Base-by-base conservation (phyloP, 2,113 vertebrate species). In the Ptilonorhynchus violaceus region DNA sequence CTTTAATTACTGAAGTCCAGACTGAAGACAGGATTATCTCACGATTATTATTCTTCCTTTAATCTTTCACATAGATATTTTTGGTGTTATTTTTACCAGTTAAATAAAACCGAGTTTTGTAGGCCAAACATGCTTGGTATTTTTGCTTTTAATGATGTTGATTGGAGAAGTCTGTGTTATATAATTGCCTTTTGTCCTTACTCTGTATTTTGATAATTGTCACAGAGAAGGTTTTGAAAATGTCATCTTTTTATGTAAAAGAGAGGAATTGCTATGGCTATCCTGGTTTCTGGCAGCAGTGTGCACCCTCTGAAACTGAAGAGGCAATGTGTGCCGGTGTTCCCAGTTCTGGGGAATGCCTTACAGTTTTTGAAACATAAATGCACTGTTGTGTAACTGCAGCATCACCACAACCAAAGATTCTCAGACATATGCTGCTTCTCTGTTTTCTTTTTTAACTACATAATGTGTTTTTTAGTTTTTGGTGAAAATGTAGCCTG, bases 301-400 rank as follows among this genome's bases (percentile, higher is more conserved):
- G 39, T 0, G 0, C 44, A 53, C 6, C 22, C 33, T 74, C 59
- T 55, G 63, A 28, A 83, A 82, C 25, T 46, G 42, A 46, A 41
- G 39, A 30, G 41, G 77, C 37, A 73, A 12, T 0, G 0, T 3
- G 4, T 87, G 53, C 66, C 37, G 30, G 52, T 3, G 5, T 89
- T 94, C 72, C 46, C 16, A 85, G 25, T 90, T 88, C 78, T 60
- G 63, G 88, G 85, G 82, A 66, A 30, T 1, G 13, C 59, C 62
- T 90, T 85, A 60, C 49, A 37, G 10, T 30, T 86, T 88, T 24
- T 77, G 83, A 89, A 88, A 58, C 55, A 47, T 30, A 91, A 91
- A 86, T 83, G 30, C 46, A 31, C 63, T 6, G 73, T 97, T 96
- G 92, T 93, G 68, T 96, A 96, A 96, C 95, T 91, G 88, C 84